phyloP scores from a whole-genome alignment of 2,113 vertebrate species.

The Lipophrys pholis region DNA sequence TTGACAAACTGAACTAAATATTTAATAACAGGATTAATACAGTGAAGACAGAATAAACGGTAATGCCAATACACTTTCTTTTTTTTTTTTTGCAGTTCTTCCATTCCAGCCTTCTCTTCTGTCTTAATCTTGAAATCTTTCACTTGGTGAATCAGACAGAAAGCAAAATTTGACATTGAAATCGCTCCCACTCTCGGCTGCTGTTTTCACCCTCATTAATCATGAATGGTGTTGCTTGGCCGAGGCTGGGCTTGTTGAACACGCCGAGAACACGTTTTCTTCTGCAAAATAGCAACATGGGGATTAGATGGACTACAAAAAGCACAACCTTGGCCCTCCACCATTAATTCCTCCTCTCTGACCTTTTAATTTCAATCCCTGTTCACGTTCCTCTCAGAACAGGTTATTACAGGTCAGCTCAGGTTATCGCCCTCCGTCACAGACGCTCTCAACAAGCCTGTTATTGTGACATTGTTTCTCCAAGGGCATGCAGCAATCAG shows the following conservation, averaged over 20 bases:
- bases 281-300: background rate
- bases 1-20: too few species aligned
- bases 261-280: background rate
- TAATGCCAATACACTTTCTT: background rate
- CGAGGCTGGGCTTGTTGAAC: background rate
- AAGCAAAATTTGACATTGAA: background rate
- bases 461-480: conserved; percentile 27
- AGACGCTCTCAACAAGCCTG: background rate
- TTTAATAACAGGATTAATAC: too few species aligned
- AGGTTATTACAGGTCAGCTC: conserved; percentile 8
- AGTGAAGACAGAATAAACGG: too few species aligned
- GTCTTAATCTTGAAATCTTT: background rate
- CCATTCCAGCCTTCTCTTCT: background rate
- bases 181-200: background rate
- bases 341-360: background rate
- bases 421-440: conserved; percentile 19
- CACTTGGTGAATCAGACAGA: background rate
- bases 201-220: conserved; percentile 4
- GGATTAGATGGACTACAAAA: background rate
- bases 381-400: background rate
- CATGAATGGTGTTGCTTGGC: background rate
- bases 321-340: background rate
- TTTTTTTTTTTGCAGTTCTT: background rate
- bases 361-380: conserved; percentile 20
- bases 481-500: conserved; percentile 51